Base-by-base conservation (phyloP, 2,888 invertebrate species). In the Athalia rosae region DNA sequence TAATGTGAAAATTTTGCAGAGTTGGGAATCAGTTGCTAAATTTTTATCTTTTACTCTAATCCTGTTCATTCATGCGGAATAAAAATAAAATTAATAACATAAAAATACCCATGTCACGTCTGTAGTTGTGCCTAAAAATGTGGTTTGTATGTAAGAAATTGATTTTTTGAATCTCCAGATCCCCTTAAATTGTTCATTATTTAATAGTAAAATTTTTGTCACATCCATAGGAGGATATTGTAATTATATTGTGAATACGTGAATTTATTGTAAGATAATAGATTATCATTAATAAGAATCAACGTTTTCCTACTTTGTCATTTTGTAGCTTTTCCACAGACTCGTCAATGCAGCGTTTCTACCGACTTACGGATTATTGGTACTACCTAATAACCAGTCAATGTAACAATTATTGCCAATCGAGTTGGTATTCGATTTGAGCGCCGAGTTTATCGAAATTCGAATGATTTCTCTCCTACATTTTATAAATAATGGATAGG, bases 241-340 rank as follows among this genome's bases (percentile, higher is more conserved):
- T 86, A 86, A 82, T 81, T 86, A 86, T 86, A 86, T 76, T 86
- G 86, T 86, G 85, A 86, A 86, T 86, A 86, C 81, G 81, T 83
- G 78, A 79, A 82, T 79, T 82, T 86, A 84, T 81, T 71, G 13
- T 45, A 45, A 78, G 76, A 79, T 80, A 77, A 82, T 82, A 81
- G 80, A 83, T 82, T 82, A 80, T 82, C 82, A 83, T 81, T 82
- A 80, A 78, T 82, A 81, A 58, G 71, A 59, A 77, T 58, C 7
- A n/a, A n/a, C 5, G 43, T 4, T 53, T 15, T 58, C 13, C 3
- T 7, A 8, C n/a, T 59, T 71, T 13, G 41, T 59, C 11, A 47
- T 15, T 69, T n/a, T 13, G 13, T 28, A 45, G n/a, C 41, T 58
- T 58, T 13, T 47, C 9, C 15, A n/a, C 59, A 58, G 45, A n/a